Evolutionary conservation across 2,797 vertebrate genomes (phyloP).

Genomic region (Stomatorhinus walkeri): DNA sequence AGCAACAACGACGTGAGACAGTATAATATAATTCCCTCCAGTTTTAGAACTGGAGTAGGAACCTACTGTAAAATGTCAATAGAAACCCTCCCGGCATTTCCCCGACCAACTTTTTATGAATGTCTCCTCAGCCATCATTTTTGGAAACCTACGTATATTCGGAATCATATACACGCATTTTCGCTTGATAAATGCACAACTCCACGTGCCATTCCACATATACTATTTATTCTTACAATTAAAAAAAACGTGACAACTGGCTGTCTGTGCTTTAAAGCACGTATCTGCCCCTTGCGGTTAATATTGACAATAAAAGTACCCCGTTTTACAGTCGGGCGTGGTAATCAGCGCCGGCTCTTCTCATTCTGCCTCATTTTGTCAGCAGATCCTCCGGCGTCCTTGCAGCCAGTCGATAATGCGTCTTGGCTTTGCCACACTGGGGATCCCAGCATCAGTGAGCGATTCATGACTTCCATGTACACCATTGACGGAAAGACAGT

Average conservation of each 20-base stretch:
- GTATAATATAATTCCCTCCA: neutral
- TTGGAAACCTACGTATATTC: neutral
- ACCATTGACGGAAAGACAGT: neutral
- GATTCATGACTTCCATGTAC: neutral
- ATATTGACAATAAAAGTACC: neutral
- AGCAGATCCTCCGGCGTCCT: slow-evolving; percentile 3
- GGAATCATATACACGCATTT: neutral
- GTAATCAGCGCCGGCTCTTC: neutral
- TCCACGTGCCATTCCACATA: neutral
- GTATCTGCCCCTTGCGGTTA: neutral
- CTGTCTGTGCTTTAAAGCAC: neutral
- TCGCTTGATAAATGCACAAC: neutral
- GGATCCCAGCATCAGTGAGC: neutral
- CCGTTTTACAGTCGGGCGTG: neutral
- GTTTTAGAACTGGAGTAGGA: neutral
- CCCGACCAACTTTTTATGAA: neutral
- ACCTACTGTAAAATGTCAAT: neutral
- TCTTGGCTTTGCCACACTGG: neutral
- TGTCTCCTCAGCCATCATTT: neutral
- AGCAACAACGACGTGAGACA: neutral
- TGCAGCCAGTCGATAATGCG: neutral
- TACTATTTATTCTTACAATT: neutral
- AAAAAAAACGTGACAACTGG: neutral
- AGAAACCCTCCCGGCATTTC: neutral
- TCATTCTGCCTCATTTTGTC: neutral